A percentile compares a stretch with the other conserved stretches of the same genome.
These are phyloP conservation scores for Radopholus similis DNA, from an alignment of 1,140 invertebrate species.

Conservation along the genomic window DNA sequence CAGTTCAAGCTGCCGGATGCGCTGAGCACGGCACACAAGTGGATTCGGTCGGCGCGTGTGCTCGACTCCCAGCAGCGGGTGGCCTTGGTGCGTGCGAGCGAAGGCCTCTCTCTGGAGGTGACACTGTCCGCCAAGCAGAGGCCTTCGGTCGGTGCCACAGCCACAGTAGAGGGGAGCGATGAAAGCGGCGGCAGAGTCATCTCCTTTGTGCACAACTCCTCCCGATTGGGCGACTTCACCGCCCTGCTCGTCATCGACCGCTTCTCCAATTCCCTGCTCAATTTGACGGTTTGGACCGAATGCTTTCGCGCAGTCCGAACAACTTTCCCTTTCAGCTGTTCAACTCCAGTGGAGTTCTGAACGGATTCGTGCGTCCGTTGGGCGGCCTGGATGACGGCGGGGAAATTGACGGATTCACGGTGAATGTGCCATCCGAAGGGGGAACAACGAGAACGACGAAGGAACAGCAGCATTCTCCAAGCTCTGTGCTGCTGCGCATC, in stretches of 20 bases:
- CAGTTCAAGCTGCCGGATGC: slow-evolving; percentile 34
- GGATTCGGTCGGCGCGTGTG: slow-evolving; percentile 36
- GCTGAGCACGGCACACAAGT: slow-evolving; percentile 21
- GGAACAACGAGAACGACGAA: neutral
- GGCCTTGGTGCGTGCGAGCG: slow-evolving; percentile 29
- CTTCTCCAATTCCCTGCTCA: slow-evolving; percentile 44
- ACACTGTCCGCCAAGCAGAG: slow-evolving; percentile 22
- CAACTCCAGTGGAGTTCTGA: slow-evolving; percentile 17
- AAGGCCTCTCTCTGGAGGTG: slow-evolving; percentile 38
- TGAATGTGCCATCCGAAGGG: slow-evolving; percentile 16
- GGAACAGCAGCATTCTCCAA: slow-evolving; percentile 8
- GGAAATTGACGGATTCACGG: slow-evolving; percentile 28
- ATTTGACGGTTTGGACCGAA: slow-evolving; percentile 30
- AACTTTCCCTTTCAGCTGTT: neutral
- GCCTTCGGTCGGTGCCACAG: too few relatives aligned
- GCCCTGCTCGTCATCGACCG: slow-evolving; percentile 37
- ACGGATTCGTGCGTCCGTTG: slow-evolving; percentile 21
- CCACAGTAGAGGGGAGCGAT: neutral
- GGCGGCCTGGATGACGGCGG: slow-evolving; percentile 4
- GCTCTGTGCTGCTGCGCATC: neutral
- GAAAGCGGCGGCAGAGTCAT: slow-evolving; percentile 1
- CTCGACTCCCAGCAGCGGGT: slow-evolving; percentile 34
- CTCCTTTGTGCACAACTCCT: slow-evolving; percentile 45
- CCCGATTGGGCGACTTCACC: slow-evolving; percentile 30
- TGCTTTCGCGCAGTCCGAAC: neutral